These are phyloP conservation scores for Plutomurus gul DNA, from an alignment of 1,140 invertebrate species.

Conservation along the genomic window DNA sequence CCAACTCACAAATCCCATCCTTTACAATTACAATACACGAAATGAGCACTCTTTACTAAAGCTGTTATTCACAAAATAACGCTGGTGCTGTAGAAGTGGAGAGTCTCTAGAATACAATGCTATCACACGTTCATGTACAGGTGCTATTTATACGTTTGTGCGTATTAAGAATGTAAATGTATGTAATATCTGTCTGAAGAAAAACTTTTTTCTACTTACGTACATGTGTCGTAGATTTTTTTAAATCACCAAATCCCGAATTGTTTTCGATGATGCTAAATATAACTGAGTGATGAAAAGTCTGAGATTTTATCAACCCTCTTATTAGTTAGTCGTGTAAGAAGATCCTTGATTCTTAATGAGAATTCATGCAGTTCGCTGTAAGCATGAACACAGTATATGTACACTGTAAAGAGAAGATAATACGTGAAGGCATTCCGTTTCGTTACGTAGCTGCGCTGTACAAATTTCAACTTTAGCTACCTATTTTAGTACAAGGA, in stretches of 20 bases:
- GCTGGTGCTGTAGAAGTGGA: no score
- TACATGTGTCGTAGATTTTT: background rate
- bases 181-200: background rate
- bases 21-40: no score
- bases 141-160: slow-evolving; percentile 12
- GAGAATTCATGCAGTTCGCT: slow-evolving; percentile 1
- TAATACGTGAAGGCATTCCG: no score
- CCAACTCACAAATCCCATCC: no score
- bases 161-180: background rate
- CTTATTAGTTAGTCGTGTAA: slow-evolving; percentile 19
- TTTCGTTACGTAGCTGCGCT: no score
- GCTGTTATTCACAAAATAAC: background rate
- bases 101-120: background rate
- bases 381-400: no score
- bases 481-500: background rate
- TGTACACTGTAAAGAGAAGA: no score
- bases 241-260: background rate
- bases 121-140: background rate
- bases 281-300: background rate
- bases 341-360: slow-evolving; percentile 25
- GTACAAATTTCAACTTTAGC: no score
- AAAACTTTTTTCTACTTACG: no score
- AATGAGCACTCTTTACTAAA: no score
- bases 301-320: background rate
- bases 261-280: slow-evolving; percentile 1